Base-by-base conservation (phyloP, 2,888 invertebrate species). In the Leptinotarsa juncta region DNA sequence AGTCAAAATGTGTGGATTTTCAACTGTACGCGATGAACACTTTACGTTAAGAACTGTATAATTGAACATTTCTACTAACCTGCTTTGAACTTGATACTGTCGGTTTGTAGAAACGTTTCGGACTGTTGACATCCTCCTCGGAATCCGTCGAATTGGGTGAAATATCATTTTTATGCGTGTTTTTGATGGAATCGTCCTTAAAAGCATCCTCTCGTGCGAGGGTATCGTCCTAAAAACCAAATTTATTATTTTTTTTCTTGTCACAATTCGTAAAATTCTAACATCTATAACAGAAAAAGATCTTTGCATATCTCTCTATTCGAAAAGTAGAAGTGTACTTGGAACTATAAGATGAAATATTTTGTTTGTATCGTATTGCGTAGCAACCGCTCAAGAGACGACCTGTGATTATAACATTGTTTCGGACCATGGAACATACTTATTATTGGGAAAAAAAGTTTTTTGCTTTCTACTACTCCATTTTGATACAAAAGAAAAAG, bases 111-210 rank as follows among this genome's bases (percentile, higher is more conserved):
- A 51, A 57, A 48, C 76, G 72, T 70, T 78, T 80, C 15, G 78
- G 80, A 62, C 79, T 82, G n/a, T 70, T 81, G 57, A 77, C 78
- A 66, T 76, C 74, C 50, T 78, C 79, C 74, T 81, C 82, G 16
- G 79, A 88, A 92, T 94, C 81, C 14, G 79, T 77, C 48, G 72
- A 72, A 70, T 77, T 78, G 4, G 79, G 78, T 15, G 75, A 65
- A 53, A 74, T 75, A 1, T 72, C 70, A 71, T 78, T 73, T 60
- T 75, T 71, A 53, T 55, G 51, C 48, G 23, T 48, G 48, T 68
- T 77, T 66, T 71, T 72, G 15, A 65, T 60, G n/a, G 53, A 67
- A 42, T 76, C 74, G 14, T 76, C 71, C 18, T 32, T 26, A 65
- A 42, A 42, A 42, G 2, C 42, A 10, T 70, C 51, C 3, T 70